A percentile compares a stretch with the other conserved stretches of the same genome.
These are phyloP conservation scores for Diadumene lineata DNA, from an alignment of 92 coral and sea anemone species.

Conservation along the genomic window DNA sequence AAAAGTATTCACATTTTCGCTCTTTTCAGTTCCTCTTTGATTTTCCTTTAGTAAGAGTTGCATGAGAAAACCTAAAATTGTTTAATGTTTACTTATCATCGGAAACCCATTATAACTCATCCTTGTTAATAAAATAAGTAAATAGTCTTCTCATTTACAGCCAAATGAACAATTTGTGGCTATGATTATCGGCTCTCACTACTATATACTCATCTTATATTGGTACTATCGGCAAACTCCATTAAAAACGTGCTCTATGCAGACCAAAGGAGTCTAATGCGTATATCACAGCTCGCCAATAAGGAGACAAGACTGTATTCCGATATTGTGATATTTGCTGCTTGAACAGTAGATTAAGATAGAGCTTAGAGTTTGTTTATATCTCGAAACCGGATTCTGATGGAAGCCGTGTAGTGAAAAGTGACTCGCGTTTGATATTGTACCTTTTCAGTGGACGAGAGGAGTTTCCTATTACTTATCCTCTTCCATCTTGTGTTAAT, in stretches of 20 bases:
- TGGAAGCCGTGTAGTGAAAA: neutral
- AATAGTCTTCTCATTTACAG: neutral
- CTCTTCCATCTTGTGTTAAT: neutral
- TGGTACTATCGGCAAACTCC: neutral
- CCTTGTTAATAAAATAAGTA: neutral
- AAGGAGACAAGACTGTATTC: neutral
- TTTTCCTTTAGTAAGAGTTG: too few relatives aligned
- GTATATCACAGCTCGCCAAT: neutral
- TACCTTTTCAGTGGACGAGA: neutral
- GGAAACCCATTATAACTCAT: neutral
- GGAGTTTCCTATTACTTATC: conserved; percentile 4
- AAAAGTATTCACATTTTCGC: neutral
- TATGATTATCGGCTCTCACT: conserved; percentile 20
- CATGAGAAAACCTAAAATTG: neutral
- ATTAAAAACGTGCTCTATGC: neutral
- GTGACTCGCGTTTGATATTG: conserved; percentile 10
- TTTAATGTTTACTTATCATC: neutral
- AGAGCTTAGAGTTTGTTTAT: conserved; percentile 5
- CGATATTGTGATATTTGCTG: conserved; percentile 13
- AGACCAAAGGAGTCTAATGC: neutral
- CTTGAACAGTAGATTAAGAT: conserved; percentile 10
- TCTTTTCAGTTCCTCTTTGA: neutral
- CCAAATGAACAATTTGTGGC: neutral
- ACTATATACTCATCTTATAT: conserved; percentile 9
- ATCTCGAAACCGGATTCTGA: conserved; percentile 9